Base-by-base conservation (phyloP, 2,888 invertebrate genomes). In the Mylabris sibirica region DNA sequence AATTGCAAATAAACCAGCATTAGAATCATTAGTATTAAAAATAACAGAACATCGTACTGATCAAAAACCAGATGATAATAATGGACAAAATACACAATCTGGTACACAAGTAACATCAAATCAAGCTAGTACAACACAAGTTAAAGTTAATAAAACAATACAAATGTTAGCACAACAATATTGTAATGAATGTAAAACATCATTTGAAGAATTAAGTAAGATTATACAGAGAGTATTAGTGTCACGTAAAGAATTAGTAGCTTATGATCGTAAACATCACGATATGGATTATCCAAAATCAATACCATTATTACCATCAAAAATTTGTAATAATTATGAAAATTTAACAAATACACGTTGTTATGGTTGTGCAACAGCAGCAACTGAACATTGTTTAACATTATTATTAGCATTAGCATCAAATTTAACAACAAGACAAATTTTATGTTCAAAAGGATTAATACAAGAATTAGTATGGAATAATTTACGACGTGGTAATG, bases 161-260 rank as follows among this genome's bases (percentile, higher is more conserved):
- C 98, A 98, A 83, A 90, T 95, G 75, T 87, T 98, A 53, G 98
- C 98, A 2, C 96, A 97, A 84, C 95, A 96, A 82, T 98, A 98
- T 85, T 97, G 97, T 83, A 93, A 92, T 60, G 98, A 99, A 79
- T 98, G 97, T 82, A 96, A 96, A 83, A 92, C 93, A 5, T 94
- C 96, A 8, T 98, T 98, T 84, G 98, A 98, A 81, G 98, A 98
- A 81, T 88, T 99, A 1, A 97, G 93, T 80, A 93, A 93, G 85
- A 93, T 93, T 73, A 93, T 93, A 75, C 93, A 97, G 88, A 93
- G 95, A 82, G 97, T 98, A 24, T 87, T 97, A 73, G 97, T 98
- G 0, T 97, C 96, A 81, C 88, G 95, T 26, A 92, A 94, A 78
- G 97, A 98, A 83, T 86, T 98, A 53, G 94, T 98, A 8, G 92